phyloP scores from a whole-genome alignment of 2,113 vertebrate species.

The Leucopternis melanops region DNA sequence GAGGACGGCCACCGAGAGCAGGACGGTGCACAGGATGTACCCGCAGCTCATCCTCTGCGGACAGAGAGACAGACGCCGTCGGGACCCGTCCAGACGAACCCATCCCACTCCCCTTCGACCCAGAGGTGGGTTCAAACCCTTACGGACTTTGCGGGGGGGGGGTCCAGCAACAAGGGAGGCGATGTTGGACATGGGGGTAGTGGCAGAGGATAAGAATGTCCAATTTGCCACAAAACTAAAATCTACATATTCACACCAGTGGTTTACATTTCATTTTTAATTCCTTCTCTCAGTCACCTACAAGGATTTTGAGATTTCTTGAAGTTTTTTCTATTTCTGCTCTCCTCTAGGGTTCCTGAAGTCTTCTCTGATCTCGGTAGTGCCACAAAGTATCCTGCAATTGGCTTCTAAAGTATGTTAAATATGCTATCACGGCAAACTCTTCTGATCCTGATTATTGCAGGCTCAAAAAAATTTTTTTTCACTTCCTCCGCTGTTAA shows the following conservation, averaged over 20 bases:
- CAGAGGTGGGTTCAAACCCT: background rate
- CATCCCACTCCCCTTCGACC: fast-evolving
- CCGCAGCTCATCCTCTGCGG: slow-evolving; percentile 88
- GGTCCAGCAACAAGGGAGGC: background rate
- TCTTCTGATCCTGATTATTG: background rate
- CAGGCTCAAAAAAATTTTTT: background rate
- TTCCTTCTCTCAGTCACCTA: background rate
- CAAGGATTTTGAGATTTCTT: background rate
- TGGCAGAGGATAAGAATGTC: background rate
- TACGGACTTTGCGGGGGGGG: background rate
- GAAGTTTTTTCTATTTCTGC: background rate
- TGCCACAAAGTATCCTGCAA: background rate
- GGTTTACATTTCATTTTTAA: background rate
- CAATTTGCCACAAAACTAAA: background rate
- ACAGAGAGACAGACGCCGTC: background rate
- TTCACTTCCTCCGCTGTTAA: background rate
- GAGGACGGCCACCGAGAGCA: slow-evolving; percentile 89
- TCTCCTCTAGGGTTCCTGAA: background rate
- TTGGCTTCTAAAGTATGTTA: background rate
- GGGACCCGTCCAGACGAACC: fast-evolving
- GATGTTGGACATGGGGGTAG: background rate
- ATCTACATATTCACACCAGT: background rate
- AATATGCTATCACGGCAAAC: background rate
- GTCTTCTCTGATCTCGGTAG: background rate
- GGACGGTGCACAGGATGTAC: slow-evolving; percentile 87